Percentiles rank a stretch among this genome's conserved stretches.
phyloP scores from a whole-genome alignment of 2,888 invertebrate genomes.

The Glomeris marginata region DNA sequence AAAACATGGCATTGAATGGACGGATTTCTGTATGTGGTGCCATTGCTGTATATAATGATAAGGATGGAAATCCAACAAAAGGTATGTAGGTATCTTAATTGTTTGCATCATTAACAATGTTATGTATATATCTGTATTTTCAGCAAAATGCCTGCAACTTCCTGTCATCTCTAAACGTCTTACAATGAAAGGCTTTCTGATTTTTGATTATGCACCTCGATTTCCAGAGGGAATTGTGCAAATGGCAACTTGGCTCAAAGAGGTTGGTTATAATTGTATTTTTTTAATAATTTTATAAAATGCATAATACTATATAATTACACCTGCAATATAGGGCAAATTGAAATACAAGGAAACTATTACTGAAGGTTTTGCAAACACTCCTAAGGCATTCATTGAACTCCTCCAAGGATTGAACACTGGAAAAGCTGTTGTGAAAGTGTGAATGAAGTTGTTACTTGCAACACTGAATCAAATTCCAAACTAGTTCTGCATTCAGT shows the following conservation, averaged over 20 bases:
- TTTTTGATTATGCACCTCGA: constrained; percentile 39
- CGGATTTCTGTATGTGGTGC: constrained; percentile 48
- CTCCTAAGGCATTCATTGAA: constrained; percentile 50
- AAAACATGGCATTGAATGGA: constrained; percentile 45
- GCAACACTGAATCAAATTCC: too few species aligned
- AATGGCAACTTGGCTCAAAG: constrained; percentile 46
- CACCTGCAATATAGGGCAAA: constrained; percentile 39
- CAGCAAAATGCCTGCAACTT: constrained; percentile 39
- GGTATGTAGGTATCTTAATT: constrained; percentile 9
- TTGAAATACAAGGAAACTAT: constrained; percentile 51
- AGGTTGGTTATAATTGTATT: constrained; percentile 23
- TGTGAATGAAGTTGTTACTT: too few species aligned
- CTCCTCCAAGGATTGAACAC: constrained; percentile 48
- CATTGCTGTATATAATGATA: constrained; percentile 46
- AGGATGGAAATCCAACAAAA: constrained; percentile 20
- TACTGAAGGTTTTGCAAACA: constrained; percentile 55
- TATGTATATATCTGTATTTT: constrained; percentile 15
- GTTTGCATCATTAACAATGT: constrained; percentile 6
- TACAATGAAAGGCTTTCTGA: constrained; percentile 46
- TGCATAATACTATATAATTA: too few species aligned
- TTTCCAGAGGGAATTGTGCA: constrained; percentile 47
- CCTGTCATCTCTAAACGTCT: constrained; percentile 41
- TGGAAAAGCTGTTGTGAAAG: constrained; percentile 54
- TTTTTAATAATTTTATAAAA: not conserved
- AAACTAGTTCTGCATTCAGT: too few species aligned